phyloP scores from a whole-genome alignment of 2,888 invertebrate species.

The Craniophora ligustri region DNA sequence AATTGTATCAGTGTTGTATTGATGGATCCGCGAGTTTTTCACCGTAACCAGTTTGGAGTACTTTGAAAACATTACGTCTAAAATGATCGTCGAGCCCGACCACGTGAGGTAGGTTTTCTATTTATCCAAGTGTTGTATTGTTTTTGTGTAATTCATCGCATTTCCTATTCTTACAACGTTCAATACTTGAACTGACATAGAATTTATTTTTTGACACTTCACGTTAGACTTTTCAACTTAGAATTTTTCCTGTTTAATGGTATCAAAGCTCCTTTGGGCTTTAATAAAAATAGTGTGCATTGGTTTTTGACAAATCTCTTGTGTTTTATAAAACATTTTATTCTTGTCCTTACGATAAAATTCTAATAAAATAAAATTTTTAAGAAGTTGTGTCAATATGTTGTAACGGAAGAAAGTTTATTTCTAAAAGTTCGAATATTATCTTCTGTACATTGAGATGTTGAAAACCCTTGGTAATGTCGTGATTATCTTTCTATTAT shows the following conservation, averaged over 20 bases:
- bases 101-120: conserved; percentile 84
- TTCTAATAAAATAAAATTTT: too few species aligned
- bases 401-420: conserved; percentile 12
- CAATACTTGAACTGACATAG: conserved; percentile 34
- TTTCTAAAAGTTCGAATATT: conserved; percentile 18
- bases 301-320: not conserved
- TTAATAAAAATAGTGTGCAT: not conserved
- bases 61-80: conserved; percentile 83
- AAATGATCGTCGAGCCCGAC: conserved; percentile 88
- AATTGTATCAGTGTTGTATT: conserved; percentile 75
- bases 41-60: conserved; percentile 72
- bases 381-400: not conserved
- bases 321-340: not conserved
- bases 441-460: too few species aligned
- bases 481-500: conserved; percentile 14
- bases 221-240: conserved; percentile 37
- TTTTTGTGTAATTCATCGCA: conserved; percentile 61
- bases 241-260: conserved; percentile 14
- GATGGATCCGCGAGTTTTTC: conserved; percentile 80
- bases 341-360: too few species aligned
- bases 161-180: conserved; percentile 51
- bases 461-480: conserved; percentile 3
- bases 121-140: conserved; percentile 76
- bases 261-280: conserved; percentile 7
- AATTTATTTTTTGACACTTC: conserved; percentile 26